Percentiles rank a stretch among this genome's conserved stretches.
These are phyloP conservation scores for Arctocebus calabarensis DNA, from an alignment of 2,797 vertebrate species.

Conservation along the genomic window DNA sequence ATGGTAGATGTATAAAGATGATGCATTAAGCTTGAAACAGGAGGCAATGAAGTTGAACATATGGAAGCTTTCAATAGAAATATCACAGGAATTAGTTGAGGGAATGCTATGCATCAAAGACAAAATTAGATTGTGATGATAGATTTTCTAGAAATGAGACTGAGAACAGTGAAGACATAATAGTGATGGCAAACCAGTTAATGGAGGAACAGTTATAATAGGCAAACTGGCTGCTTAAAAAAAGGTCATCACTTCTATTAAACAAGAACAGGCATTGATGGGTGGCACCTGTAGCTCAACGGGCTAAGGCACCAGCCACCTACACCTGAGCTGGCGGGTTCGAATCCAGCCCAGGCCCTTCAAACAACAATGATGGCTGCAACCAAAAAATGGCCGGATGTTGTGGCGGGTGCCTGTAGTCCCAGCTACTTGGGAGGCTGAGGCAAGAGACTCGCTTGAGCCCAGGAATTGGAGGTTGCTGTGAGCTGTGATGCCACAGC, in stretches of 20 bases:
- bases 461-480: too few relatives aligned
- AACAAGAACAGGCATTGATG: too few relatives aligned
- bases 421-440: too few relatives aligned
- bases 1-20: background rate
- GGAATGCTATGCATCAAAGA: background rate
- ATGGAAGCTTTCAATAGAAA: background rate
- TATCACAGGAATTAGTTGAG: background rate
- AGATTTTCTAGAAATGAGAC: background rate
- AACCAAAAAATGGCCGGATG: too few relatives aligned
- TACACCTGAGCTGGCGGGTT: too few relatives aligned
- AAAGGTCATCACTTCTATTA: background rate
- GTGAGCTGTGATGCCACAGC: too few relatives aligned
- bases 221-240: background rate
- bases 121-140: background rate
- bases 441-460: too few relatives aligned
- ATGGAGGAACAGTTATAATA: background rate
- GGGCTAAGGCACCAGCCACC: too few relatives aligned
- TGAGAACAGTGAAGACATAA: background rate
- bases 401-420: too few relatives aligned
- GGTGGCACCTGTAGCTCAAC: too few relatives aligned
- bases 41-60: background rate
- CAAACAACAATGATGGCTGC: too few relatives aligned
- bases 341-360: too few relatives aligned
- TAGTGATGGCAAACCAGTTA: background rate
- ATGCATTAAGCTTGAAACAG: background rate